A percentile compares a stretch with the other conserved stretches of the same genome.
phyloP scores from a whole-genome alignment of 2,888 invertebrate genomes.

The Cosmorhoe ocellata region DNA sequence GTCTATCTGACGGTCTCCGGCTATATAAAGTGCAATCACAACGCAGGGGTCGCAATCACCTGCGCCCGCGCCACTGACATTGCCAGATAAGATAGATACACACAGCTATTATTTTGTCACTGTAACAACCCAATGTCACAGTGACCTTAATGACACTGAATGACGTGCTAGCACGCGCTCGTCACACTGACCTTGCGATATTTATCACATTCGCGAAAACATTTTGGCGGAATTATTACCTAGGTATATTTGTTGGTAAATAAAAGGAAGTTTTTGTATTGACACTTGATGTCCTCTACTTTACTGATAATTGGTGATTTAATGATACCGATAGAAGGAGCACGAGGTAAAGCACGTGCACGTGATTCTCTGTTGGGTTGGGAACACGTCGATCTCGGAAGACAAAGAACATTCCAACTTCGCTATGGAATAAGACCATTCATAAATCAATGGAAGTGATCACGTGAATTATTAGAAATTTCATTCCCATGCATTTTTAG shows the following conservation, averaged over 20 bases:
- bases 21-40: conserved; percentile 9
- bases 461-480: no score
- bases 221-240: conserved; percentile 52
- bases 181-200: conserved; percentile 73
- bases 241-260: conserved; percentile 27
- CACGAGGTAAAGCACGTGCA: conserved; percentile 12
- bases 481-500: no score
- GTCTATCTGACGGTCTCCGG: not conserved
- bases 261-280: conserved; percentile 15
- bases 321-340: not conserved
- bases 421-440: no score
- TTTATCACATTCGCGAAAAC: conserved; percentile 77
- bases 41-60: conserved; percentile 72
- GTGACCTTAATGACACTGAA: conserved; percentile 80
- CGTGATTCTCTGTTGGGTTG: no score
- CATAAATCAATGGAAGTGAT: no score
- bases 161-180: conserved; percentile 69
- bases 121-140: conserved; percentile 79
- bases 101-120: conserved; percentile 78
- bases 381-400: no score
- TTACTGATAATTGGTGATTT: conserved; percentile 2
- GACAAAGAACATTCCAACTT: no score
- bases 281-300: conserved; percentile 14
- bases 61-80: conserved; percentile 77
- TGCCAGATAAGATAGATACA: conserved; percentile 71